Evolutionary conservation across 2,113 vertebrate species (phyloP), one percentile per base, ranked within the genome.

Genomic region (Amblyornis subalaris): DNA sequence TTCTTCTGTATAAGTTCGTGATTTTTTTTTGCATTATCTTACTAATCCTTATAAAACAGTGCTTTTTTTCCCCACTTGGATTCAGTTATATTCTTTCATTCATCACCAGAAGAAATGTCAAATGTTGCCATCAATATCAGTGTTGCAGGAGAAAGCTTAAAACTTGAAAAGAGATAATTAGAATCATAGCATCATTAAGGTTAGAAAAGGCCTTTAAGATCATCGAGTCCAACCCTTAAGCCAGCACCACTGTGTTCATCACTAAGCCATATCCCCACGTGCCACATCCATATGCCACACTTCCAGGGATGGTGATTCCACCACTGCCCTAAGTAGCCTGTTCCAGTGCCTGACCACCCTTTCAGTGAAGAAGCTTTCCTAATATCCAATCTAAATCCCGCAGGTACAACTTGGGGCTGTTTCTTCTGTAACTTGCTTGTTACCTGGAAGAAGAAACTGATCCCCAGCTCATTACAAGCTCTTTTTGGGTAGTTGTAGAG

Each of bases 201-300:
- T 55, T 69, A 42, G 48, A 36, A 61, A 62, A 76, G 22, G 35
- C 17, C 12, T 36, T 22, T 48, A 55, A 62, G 40, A 62, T 28
- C 62, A 55, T 3, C 3, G 18, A 70, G 22, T 28, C 23, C 55
- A 76, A 28, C 18, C 18, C 35, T 61, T 42, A 70, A 54, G 9
- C 2, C 31, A 48, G 35, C 45, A 35, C 12, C 25, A 62, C 14
- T 17, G 54, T 0, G 1, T 47, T 75, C 17, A 42, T 33, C 35
- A 31, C 35, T 35, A 26, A 67, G 38, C 45, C 7, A 2, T 6
- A 40, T 15, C 38, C 50, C 61, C 53, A 53, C 0, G 0, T 44
- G 24, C 28, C 61, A 60, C 53, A 67, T 29, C 15, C 70, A 60
- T 36, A 65, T 14, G 44, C 44, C 35, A 36, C 3, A 44, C 16